Base-by-base conservation (phyloP, 2,888 invertebrate genomes). In the Cephus pygmeus region DNA sequence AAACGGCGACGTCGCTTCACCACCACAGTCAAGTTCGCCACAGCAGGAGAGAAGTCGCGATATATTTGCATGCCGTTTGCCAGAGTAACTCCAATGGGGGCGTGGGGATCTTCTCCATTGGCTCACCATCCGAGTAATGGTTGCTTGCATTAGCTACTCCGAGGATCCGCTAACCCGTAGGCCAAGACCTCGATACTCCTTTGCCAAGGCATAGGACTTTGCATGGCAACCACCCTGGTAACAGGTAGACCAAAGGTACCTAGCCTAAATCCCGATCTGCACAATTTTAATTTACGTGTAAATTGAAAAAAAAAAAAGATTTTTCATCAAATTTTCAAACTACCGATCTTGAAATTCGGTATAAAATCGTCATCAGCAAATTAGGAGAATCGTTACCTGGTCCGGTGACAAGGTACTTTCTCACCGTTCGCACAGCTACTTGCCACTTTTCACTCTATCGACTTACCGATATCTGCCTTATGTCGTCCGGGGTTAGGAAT, bases 81-180 rank as follows among this genome's bases (percentile, higher is more conserved):
- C 56, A 76, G 79, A 77, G 82, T 81, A 86, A 87, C 85, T 87
- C 86, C 85, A 88, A 84, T 90, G 90, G 91, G 91, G 91, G 91
- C 91, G 91, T 91, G 91, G 89, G 90, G 90, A 90, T 91, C 88
- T 87, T 89, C 90, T 90, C 90, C 90, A 91, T 91, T 91, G 91
- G 91, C 87, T 91, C 90, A 86, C 88, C 88, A 89, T 88, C 86
- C 89, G 87, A 90, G 91, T 91, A 91, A 91, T 91, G 91, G 91
- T 90, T 87, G 91, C 88, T 89, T 88, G 89, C 88, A 89, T 88
- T 89, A 90, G 88, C 88, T 88, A 89, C 88, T 89, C 87, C 82
- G 77, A 78, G 85, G 82, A 79, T 76, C 73, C 69, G 76, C 76
- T 75, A 78, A 76, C 85, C 86, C 86, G 84, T 84, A 85, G 87